Evolutionary conservation across 2,797 vertebrate genomes (phyloP), one percentile per base, ranked within the genome.

Genomic region (Aphelocoma californica): DNA sequence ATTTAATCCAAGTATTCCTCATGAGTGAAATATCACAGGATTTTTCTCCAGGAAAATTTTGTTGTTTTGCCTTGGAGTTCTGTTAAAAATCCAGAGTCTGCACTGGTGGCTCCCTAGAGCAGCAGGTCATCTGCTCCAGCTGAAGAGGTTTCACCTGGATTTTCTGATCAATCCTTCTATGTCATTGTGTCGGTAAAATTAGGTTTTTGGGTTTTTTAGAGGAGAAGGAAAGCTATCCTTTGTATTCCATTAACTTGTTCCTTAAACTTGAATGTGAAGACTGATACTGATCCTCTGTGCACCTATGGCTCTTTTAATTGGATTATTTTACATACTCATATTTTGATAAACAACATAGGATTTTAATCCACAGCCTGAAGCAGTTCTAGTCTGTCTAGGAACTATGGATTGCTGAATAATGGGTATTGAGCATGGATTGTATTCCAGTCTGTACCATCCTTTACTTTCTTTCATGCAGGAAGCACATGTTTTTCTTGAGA

Each of bases 381-480:
- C 72, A 51, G 17, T 65, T 79, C 71, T 54, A 54, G 36, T 65
- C 61, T 88, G 0, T 91, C 87, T 69, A 92, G 82, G 92, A 96
- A 56, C n/a, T 88, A 45, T 64, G 6, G 48, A 69, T 81, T 74
- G 29, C 47, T 60, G 66, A 19, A 15, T 65, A 81, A 38, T 65
- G 34, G 14, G 2, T 74, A 44, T 42, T 75, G 80, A 86, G 48
- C 48, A 56, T 36, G 29, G 69, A 5, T 71, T 69, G 9, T 53
- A 29, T 86, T 31, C 9, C 51, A 32, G 53, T 12, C 20, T 56
- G 21, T 83, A 48, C 45, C 18, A 47, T 85, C 75, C 32, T 85
- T 78, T 29, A n/a, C 25, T 67, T 61, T 18, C 8, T 61, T 61
- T 61, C 2, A 2, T 36, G 21, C 58, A 75, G 20, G 25, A 60